Base-by-base conservation (phyloP, 1,140 invertebrate genomes). In the Drosophila varians region DNA sequence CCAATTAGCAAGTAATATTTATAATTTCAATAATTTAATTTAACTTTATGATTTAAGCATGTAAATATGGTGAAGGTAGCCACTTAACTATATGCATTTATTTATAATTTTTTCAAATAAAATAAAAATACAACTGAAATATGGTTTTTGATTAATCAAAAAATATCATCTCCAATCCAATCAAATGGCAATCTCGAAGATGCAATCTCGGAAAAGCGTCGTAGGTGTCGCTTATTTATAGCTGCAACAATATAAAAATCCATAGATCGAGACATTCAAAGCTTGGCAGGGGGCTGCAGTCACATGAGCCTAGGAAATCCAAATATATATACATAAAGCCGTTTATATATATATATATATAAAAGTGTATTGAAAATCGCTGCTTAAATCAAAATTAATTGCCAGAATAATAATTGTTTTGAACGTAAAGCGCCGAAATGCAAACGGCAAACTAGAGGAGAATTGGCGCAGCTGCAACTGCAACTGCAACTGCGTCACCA, bases 351-450 rank as follows among this genome's bases (percentile, higher is more conserved):
- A 69, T 73, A 48, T 49, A 56, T 77, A 23, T 61, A 69, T 56
- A 65, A 58, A 86, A 62, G 40, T 70, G 68, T 86, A 86, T 83
- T 87, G 86, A 79, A 87, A 86, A 87, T 87, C 82, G 83, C 69
- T 87, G 82, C 77, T 87, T 87, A 87, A 87, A 87, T 87, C 82
- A 87, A 87, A 87, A 87, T 87, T 87, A 87, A 87, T 87, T 87
- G 82, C 83, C 82, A 87, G 83, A 87, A 87, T 87, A 87, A 87
- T 87, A 87, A 87, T 87, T 87, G 82, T 87, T 87, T 87, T 88
- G 82, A 87, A 87, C 82, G 82, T 87, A 82, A 87, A 87, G 82
- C 82, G 82, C 71, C 79, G 71, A 79, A 79, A 74, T 79, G 77
- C 65, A 79, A 74, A 79, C 53, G 47, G 52, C 65, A 71, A 79